Conservation (phyloP, 1,140 invertebrate genomes). For the Cherax quadricarinatus region DNA sequence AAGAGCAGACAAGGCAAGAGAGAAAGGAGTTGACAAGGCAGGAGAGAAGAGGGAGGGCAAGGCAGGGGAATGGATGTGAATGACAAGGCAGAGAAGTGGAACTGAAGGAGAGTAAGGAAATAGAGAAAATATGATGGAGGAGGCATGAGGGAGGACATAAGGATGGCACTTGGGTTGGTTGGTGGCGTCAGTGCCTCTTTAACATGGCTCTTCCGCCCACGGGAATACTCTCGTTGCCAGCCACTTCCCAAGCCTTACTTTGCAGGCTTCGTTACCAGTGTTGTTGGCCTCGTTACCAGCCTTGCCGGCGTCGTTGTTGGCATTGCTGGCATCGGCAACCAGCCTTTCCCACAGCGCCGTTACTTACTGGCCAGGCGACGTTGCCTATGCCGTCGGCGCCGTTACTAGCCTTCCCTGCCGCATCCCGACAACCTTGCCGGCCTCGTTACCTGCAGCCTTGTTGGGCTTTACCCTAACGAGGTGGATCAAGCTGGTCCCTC, state of each 20-base stretch:
- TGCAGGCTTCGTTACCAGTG: not conserved
- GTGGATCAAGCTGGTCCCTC: too few relatives aligned
- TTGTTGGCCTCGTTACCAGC: too few relatives aligned
- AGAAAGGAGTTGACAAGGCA: not conserved
- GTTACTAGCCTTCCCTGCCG: too few relatives aligned
- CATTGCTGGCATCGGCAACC: too few relatives aligned
- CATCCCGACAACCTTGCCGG: too few relatives aligned
- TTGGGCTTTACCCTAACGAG: too few relatives aligned
- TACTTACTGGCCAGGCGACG: too few relatives aligned
- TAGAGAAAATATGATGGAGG: not conserved
- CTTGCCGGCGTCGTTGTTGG: too few relatives aligned
- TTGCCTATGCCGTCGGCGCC: too few relatives aligned
- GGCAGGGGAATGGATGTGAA: not conserved
- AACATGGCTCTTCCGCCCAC: not conserved
- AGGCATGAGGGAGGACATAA: not conserved
- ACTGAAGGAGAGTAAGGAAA: not conserved
- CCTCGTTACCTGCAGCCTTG: too few relatives aligned
- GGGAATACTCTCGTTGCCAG: not conserved
- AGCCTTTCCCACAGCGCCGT: too few relatives aligned
- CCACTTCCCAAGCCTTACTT: not conserved
- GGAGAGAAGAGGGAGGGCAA: not conserved
- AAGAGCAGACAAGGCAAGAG: not conserved
- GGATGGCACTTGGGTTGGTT: not conserved
- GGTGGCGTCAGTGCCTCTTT: constrained; percentile 13
- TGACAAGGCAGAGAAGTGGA: not conserved